Evolutionary conservation across 2,113 vertebrate genomes (phyloP).

Genomic region (Thryonomys swinderianus): DNA sequence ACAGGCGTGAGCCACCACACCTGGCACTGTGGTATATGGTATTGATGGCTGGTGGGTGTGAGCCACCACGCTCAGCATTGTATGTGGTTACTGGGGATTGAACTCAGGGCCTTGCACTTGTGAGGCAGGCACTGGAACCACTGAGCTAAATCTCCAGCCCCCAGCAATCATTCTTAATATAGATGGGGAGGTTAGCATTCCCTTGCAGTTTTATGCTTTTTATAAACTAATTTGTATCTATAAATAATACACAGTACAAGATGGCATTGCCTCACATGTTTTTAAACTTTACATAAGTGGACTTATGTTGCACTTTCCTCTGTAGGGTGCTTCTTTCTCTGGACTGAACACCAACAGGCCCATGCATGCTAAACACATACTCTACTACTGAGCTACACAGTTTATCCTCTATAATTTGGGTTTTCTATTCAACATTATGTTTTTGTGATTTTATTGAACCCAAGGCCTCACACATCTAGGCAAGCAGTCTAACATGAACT

Average conservation of each 20-base stretch:
- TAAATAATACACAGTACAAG: not conserved
- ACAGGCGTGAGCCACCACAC: too few relatives aligned
- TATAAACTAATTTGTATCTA: not conserved
- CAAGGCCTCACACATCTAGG: not conserved
- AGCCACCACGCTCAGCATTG: too few relatives aligned
- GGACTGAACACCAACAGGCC: not conserved
- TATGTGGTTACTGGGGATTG: too few relatives aligned
- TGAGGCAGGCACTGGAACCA: too few relatives aligned
- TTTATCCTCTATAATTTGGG: not conserved
- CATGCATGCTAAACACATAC: not conserved
- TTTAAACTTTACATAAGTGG: not conserved
- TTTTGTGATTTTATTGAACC: not conserved
- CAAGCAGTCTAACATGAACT: not conserved
- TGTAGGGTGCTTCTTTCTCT: not conserved
- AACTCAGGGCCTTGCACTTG: too few relatives aligned
- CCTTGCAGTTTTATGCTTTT: conserved; percentile 28
- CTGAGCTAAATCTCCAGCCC: too few relatives aligned
- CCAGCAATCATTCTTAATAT: too few relatives aligned
- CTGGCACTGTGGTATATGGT: too few relatives aligned
- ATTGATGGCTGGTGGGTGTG: too few relatives aligned
- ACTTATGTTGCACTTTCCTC: not conserved
- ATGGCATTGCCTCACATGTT: not conserved
- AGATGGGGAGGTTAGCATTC: conserved; percentile 5
- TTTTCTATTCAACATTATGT: not conserved
- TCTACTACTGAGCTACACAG: not conserved